Conservation (phyloP, 2,113 vertebrate species). For the Procavia capensis region DNA sequence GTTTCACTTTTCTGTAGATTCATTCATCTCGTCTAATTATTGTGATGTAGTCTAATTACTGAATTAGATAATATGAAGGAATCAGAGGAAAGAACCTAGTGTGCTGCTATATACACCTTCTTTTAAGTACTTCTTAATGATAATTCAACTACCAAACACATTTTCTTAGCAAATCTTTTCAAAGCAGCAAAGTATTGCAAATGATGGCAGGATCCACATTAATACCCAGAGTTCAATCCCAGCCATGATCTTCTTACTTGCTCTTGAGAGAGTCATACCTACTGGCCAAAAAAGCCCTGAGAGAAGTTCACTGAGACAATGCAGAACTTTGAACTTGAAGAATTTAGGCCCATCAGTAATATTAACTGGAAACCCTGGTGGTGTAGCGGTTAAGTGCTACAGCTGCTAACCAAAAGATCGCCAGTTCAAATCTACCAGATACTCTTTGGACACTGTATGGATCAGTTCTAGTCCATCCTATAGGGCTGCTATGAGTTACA, state of each 20-base stretch:
- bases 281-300: background rate
- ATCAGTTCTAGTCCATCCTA: too few relatives aligned
- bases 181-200: background rate
- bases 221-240: background rate
- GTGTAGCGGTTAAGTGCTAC: too few relatives aligned
- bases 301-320: accelerated
- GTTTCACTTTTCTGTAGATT: background rate
- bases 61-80: background rate
- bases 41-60: too few relatives aligned
- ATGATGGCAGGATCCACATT: background rate
- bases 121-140: conserved; percentile 46
- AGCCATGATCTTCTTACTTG: background rate
- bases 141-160: background rate
- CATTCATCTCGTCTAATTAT: background rate
- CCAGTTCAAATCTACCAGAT: too few relatives aligned
- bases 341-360: background rate
- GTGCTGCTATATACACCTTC: background rate
- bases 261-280: background rate
- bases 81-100: background rate
- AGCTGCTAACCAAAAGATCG: too few relatives aligned
- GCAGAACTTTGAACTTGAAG: background rate
- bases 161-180: conserved; percentile 36
- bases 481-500: too few relatives aligned
- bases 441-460: too few relatives aligned
- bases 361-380: too few relatives aligned